Evolutionary conservation across 2,797 vertebrate species (phyloP), one percentile per base, ranked within the genome.

Genomic region (Sebastes steindachneri): DNA sequence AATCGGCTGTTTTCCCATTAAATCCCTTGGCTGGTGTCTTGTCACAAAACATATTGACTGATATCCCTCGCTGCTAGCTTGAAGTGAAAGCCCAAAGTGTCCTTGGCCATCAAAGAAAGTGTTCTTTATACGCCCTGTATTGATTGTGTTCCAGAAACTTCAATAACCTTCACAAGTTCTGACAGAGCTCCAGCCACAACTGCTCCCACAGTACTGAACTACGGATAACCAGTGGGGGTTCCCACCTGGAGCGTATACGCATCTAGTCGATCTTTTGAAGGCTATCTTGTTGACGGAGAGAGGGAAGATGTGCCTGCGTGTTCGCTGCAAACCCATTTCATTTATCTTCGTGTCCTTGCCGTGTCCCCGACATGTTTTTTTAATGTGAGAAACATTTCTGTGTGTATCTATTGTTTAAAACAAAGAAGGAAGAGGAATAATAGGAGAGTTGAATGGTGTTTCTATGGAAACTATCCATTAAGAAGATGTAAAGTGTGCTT

Each of bases 121-220:
- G 77, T 85, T 85, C 78, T 82, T 81, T 86, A 67, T 74, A 91
- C 83, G 86, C 71, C 77, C 76, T 29, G 76, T 90, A 93, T 95
- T 87, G 93, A 95, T 91, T 79, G 80, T 80, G 84, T 84, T 92
- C 87, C 87, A 86, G 82, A 89, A 92, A 94, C 88, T 93, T 93
- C 92, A 94, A 92, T 89, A 92, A 93, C 92, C 88, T 90, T 90
- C 86, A 87, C 68, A 78, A 85, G 88, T 92, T 93, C 82, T 92
- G 89, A 93, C 83, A 80, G 70, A 80, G 85, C 85, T 84, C 84
- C 74, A 82, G 82, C 88, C 71, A 68, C 82, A 79, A 69, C 85
- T 82, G 64, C 80, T 86, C 83, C 84, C 81, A 31, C 79, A 85
- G 81, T 28, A 48, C 68, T 62, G 80, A 84, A 86, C 79, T 80